Evolutionary conservation across 2,888 invertebrate genomes (phyloP).

Genomic region (Catocala sponsa): DNA sequence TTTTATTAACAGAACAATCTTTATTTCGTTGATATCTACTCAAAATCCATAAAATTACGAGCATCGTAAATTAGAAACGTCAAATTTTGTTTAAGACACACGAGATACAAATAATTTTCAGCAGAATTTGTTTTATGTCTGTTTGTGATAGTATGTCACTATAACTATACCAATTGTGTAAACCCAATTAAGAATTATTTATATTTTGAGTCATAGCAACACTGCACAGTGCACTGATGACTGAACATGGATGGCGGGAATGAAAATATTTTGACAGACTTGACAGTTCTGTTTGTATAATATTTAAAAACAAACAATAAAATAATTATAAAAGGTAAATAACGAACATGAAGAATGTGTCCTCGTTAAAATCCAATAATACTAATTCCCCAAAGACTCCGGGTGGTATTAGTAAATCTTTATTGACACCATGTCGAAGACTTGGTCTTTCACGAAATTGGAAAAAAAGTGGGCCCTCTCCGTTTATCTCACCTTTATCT

Average conservation of each 20-base stretch:
- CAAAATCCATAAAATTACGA: too few relatives aligned
- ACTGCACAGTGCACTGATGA: too few relatives aligned
- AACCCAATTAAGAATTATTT: too few relatives aligned
- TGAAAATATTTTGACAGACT: conserved; percentile 20
- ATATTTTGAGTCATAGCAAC: not conserved
- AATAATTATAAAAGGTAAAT: conserved; percentile 8
- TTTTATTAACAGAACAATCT: too few relatives aligned
- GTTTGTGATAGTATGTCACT: too few relatives aligned
- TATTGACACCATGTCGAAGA: conserved; percentile 85
- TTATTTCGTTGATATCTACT: too few relatives aligned
- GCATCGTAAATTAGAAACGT: too few relatives aligned
- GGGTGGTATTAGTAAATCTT: conserved; percentile 84
- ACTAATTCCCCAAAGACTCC: conserved; percentile 80
- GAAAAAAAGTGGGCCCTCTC: conserved; percentile 72
- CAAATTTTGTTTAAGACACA: too few relatives aligned
- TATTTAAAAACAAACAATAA: conserved; percentile 24
- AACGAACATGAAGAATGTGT: conserved; percentile 66
- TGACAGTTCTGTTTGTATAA: conserved; percentile 11
- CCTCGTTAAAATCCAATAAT: conserved; percentile 60
- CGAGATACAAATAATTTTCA: too few relatives aligned
- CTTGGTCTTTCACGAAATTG: conserved; percentile 85
- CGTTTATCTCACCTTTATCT: conserved; percentile 76
- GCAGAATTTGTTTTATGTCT: too few relatives aligned
- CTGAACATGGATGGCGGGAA: too few relatives aligned
- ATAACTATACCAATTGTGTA: too few relatives aligned